These are phyloP conservation scores for Melanocharis versteri DNA, from an alignment of 2,113 vertebrate species.

Conservation along the genomic window DNA sequence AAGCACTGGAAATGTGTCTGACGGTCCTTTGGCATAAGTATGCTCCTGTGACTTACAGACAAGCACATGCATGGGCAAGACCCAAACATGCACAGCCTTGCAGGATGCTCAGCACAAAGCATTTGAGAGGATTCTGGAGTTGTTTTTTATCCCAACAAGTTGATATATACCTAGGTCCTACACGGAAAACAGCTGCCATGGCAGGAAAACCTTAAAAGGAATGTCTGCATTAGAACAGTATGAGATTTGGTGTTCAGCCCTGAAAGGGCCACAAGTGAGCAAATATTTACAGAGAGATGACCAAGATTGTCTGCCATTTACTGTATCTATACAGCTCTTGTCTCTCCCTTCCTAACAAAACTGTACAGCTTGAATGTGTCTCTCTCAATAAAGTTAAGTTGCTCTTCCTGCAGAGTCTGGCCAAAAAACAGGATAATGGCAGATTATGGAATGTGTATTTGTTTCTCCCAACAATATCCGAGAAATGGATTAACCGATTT, in stretches of 20 bases:
- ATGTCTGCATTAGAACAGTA: not conserved
- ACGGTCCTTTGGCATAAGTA: not conserved
- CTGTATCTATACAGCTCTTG: not conserved
- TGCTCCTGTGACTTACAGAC: not conserved
- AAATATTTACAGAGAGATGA: not conserved
- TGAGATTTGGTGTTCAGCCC: not conserved
- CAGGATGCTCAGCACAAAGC: not conserved
- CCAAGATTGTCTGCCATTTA: not conserved
- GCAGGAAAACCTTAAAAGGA: not conserved
- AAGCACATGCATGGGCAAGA: fast-evolving
- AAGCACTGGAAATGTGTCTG: not conserved
- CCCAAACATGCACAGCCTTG: not conserved
- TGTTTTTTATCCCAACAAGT: not conserved
- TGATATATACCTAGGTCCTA: not conserved
- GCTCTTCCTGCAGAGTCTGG: not conserved
- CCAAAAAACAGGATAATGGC: not conserved
- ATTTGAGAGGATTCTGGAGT: not conserved
- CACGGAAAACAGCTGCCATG: not conserved
- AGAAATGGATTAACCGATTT: slow-evolving; percentile 34
- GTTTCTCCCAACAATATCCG: not conserved
- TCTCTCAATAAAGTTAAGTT: not conserved
- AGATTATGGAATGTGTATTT: slow-evolving; percentile 8
- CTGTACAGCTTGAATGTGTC: not conserved
- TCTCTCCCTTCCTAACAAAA: not conserved
- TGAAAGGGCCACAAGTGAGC: not conserved